Percentiles rank a stretch among this genome's conserved stretches.
phyloP scores from a whole-genome alignment of 2,113 vertebrate genomes.

The Corydoras maculifer region DNA sequence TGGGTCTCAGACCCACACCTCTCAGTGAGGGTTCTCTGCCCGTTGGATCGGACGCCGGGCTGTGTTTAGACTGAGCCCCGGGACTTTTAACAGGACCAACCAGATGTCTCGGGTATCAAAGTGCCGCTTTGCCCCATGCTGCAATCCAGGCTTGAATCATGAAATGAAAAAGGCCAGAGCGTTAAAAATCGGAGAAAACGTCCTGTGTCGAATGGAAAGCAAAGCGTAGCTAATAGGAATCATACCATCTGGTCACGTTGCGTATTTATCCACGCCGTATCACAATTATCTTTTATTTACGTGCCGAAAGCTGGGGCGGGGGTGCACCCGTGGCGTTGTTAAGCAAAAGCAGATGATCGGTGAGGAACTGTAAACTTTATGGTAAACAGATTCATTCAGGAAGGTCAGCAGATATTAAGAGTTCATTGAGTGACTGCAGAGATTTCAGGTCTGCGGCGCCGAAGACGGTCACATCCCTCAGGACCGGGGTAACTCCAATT shows the following conservation, averaged over 20 bases:
- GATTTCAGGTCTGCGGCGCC: no score
- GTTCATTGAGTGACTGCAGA: constrained; percentile 15
- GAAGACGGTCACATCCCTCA: no score
- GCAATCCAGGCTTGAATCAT: constrained; percentile 23
- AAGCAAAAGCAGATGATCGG: constrained; percentile 31
- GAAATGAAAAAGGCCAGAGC: not conserved
- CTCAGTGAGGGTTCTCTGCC: constrained; percentile 8
- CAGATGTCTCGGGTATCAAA: constrained; percentile 22
- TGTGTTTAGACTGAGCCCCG: constrained; percentile 5
- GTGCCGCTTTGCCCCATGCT: constrained; percentile 13
- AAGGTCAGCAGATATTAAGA: constrained; percentile 16
- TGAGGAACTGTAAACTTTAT: constrained; percentile 29
- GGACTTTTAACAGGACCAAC: constrained; percentile 10
- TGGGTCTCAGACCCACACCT: constrained; percentile 4
- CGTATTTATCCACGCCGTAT: constrained; percentile 15
- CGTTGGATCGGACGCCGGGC: not conserved
- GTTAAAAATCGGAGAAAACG: constrained; percentile 7
- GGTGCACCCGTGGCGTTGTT: constrained; percentile 1
- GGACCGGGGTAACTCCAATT: no score
- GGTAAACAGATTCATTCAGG: constrained; percentile 20
- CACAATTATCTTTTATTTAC: constrained; percentile 16
- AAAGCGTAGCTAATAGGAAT: constrained; percentile 27
- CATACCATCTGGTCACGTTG: constrained; percentile 26
- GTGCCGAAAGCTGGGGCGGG: not conserved
- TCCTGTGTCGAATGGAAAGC: constrained; percentile 22